A percentile compares a stretch with the other conserved stretches of the same genome.
Conservation (phyloP, 2,113 vertebrate genomes). For the Machaerirhynchus nigripectus region DNA sequence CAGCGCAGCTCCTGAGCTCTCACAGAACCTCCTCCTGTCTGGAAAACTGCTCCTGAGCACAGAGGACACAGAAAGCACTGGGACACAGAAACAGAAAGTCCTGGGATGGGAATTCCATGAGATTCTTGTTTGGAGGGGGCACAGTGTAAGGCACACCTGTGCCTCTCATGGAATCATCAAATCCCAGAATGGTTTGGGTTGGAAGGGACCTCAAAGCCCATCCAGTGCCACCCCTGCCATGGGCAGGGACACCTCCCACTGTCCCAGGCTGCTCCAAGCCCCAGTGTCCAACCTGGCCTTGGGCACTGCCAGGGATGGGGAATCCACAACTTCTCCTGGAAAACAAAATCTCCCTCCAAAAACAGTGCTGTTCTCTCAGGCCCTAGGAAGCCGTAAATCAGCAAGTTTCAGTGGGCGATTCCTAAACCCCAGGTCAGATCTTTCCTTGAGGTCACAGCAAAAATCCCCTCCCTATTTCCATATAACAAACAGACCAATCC, state of each 20-base stretch:
- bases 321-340: neutral
- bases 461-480: neutral
- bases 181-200: neutral
- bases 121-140: neutral
- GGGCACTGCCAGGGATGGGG: neutral
- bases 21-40: neutral
- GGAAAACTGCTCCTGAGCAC: neutral
- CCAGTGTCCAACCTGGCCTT: neutral
- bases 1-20: fast-evolving
- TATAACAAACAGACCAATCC: neutral
- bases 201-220: fast-evolving
- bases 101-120: neutral
- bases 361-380: fast-evolving
- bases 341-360: neutral
- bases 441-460: neutral
- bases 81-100: neutral
- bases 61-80: fast-evolving
- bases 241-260: neutral
- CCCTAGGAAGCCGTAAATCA: neutral
- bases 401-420: neutral
- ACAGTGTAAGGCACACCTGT: neutral
- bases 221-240: neutral
- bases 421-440: neutral
- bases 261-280: neutral
- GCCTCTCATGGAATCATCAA: neutral